Conservation (phyloP, 1,140 invertebrate genomes). For the silkworm (Bombyx mori) region DNA sequence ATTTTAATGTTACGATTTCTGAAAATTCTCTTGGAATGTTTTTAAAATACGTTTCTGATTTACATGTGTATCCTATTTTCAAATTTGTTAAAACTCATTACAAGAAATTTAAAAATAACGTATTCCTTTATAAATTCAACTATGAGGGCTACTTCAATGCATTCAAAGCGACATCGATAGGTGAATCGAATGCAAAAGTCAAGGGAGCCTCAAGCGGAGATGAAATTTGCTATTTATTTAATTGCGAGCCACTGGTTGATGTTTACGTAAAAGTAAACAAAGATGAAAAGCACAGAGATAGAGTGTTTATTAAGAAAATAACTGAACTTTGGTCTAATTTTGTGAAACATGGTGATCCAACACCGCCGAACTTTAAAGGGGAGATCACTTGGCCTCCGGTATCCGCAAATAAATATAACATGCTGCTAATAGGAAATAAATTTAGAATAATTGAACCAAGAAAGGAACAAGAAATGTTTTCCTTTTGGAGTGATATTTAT, state of each 20-base stretch:
- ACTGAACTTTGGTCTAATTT: slow-evolving; percentile 64
- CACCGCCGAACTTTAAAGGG: slow-evolving; percentile 17
- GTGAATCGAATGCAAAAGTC: slow-evolving; percentile 22
- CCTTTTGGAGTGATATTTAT: slow-evolving; percentile 52
- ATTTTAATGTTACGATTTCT: slow-evolving; percentile 33
- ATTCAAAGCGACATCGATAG: slow-evolving; percentile 37
- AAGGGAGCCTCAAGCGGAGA: slow-evolving; percentile 52
- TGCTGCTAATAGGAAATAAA: slow-evolving; percentile 33
- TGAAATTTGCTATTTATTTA: slow-evolving; percentile 55
- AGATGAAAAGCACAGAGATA: slow-evolving; percentile 29
- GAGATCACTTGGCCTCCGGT: slow-evolving; percentile 39
- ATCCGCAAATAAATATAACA: slow-evolving; percentile 29
- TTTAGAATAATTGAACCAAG: slow-evolving; percentile 28
- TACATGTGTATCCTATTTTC: slow-evolving; percentile 44
- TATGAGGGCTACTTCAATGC: slow-evolving; percentile 46
- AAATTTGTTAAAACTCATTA: slow-evolving; percentile 38
- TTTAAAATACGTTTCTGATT: slow-evolving; percentile 38
- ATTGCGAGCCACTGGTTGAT: slow-evolving; percentile 50
- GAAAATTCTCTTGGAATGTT: slow-evolving; percentile 20
- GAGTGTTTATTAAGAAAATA: slow-evolving; percentile 46
- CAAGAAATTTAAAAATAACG: slow-evolving; percentile 14
- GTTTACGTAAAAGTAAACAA: slow-evolving; percentile 37
- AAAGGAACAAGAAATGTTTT: slow-evolving; percentile 31
- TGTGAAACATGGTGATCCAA: slow-evolving; percentile 58
- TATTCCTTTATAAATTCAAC: slow-evolving; percentile 55